Percentiles rank a stretch among this genome's conserved stretches.
phyloP scores from a whole-genome alignment of 2,888 invertebrate species.

The Bombylius discolor region DNA sequence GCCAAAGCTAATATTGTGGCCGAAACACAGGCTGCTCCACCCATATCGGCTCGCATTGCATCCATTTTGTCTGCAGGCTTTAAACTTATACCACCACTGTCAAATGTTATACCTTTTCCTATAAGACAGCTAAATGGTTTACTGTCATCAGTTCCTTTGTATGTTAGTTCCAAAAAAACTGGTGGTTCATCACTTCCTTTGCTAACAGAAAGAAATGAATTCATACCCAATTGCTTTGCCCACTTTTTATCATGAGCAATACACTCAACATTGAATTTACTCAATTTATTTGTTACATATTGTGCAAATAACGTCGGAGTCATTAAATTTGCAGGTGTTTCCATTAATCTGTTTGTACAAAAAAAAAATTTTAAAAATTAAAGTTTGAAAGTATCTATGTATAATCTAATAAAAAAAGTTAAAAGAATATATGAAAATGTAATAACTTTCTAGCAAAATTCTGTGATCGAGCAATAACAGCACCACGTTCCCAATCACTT shows the following conservation, averaged over 20 bases:
- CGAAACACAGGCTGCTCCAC: slow-evolving; percentile 62
- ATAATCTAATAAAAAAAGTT: background rate
- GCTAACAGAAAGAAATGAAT: slow-evolving; percentile 56
- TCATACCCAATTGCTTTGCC: slow-evolving; percentile 63
- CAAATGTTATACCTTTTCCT: slow-evolving; percentile 53
- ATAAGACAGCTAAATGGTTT: slow-evolving; percentile 51
- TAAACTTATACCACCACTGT: slow-evolving; percentile 60
- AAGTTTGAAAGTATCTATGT: too few relatives aligned
- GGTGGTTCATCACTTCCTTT: slow-evolving; percentile 62
- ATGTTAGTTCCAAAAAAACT: slow-evolving; percentile 58
- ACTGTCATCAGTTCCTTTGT: slow-evolving; percentile 40
- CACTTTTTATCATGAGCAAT: slow-evolving; percentile 52
- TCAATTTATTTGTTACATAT: slow-evolving; percentile 32
- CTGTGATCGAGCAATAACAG: slow-evolving; percentile 55
- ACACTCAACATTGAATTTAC: slow-evolving; percentile 23
- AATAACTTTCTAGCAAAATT: slow-evolving; percentile 48
- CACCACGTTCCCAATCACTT: slow-evolving; percentile 53
- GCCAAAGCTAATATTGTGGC: slow-evolving; percentile 54
- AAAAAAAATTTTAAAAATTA: background rate
- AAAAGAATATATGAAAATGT: background rate
- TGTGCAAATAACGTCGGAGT: slow-evolving; percentile 64
- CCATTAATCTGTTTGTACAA: slow-evolving; percentile 41
- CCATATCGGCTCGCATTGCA: slow-evolving; percentile 66
- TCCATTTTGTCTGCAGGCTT: slow-evolving; percentile 44
- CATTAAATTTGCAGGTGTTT: slow-evolving; percentile 60